phyloP scores from a whole-genome alignment of 92 coral and sea anemone genomes.

The Zoanthus solanderi region DNA sequence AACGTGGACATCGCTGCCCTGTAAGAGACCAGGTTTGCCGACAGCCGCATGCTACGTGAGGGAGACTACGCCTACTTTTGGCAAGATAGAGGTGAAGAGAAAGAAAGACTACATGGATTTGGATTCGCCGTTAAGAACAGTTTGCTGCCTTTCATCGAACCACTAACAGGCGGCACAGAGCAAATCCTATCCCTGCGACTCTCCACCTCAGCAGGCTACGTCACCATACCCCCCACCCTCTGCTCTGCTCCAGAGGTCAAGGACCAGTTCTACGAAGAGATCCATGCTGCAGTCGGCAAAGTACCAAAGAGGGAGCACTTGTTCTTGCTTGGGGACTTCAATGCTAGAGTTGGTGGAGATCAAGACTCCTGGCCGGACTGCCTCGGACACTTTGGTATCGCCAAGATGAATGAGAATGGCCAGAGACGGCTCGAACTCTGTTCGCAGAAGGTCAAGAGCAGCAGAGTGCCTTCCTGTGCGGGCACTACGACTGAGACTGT shows the following conservation, averaged over 20 bases:
- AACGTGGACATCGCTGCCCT: slow-evolving; percentile 37
- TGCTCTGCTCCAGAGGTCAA: slow-evolving; percentile 42
- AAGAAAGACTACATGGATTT: not conserved
- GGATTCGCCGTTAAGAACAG: slow-evolving; percentile 11
- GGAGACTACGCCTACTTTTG: slow-evolving; percentile 5
- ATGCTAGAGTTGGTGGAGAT: slow-evolving; percentile 5
- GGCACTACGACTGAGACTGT: no score
- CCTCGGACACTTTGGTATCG: slow-evolving; percentile 56
- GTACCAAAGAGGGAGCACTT: slow-evolving; percentile 47
- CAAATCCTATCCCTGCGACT: not conserved
- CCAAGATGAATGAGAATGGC: not conserved
- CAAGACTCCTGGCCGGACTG: slow-evolving; percentile 47
- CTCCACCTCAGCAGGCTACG: not conserved
- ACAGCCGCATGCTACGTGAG: not conserved
- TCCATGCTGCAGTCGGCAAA: slow-evolving; percentile 26
- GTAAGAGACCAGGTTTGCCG: not conserved
- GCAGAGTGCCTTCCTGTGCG: no score
- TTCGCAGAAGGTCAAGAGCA: no score
- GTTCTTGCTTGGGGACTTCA: slow-evolving; percentile 44
- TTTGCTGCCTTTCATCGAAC: not conserved
- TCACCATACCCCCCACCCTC: not conserved
- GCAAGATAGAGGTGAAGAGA: not conserved
- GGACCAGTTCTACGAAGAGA: slow-evolving; percentile 56
- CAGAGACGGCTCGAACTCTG: not conserved
- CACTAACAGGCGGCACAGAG: not conserved